These are phyloP conservation scores for Apodemus sylvaticus DNA, from an alignment of 2,113 vertebrate species.

Conservation along the genomic window DNA sequence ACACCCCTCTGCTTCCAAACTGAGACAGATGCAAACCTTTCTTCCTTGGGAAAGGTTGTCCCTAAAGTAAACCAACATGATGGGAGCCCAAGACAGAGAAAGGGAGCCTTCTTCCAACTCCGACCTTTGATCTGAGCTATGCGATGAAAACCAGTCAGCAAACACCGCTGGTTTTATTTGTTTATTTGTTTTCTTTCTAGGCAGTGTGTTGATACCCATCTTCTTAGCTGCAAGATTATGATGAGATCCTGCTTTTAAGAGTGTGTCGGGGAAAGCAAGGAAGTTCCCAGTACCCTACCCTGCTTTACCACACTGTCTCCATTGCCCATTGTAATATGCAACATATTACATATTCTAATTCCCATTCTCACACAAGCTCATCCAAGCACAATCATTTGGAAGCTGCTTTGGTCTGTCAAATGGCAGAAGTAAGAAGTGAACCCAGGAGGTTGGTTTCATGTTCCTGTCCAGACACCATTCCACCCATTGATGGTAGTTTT, in stretches of 20 bases:
- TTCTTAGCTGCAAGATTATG: not conserved
- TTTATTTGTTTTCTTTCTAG: accelerated
- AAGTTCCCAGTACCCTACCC: accelerated
- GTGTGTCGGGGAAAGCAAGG: not conserved
- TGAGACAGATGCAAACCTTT: not conserved
- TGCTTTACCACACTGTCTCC: not conserved
- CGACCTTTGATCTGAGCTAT: not conserved
- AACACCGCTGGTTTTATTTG: not conserved
- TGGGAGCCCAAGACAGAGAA: not conserved
- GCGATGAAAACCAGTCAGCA: not conserved
- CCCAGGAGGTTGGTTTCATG: not conserved
- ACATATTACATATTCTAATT: not conserved
- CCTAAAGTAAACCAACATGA: not conserved
- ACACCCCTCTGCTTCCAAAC: not conserved
- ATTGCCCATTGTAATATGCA: too few relatives aligned
- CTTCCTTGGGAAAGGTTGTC: not conserved
- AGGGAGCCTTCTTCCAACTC: too few relatives aligned
- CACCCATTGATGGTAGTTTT: not conserved
- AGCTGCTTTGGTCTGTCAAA: too few relatives aligned
- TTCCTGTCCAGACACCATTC: not conserved
- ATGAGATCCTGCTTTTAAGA: not conserved
- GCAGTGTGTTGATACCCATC: not conserved
- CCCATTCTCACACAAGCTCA: not conserved
- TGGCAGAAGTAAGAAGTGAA: not conserved
- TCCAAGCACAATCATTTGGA: not conserved